These are phyloP conservation scores for Tetraodon nigroviridis DNA, from an alignment of 2,113 vertebrate genomes.

Conservation along the genomic window DNA sequence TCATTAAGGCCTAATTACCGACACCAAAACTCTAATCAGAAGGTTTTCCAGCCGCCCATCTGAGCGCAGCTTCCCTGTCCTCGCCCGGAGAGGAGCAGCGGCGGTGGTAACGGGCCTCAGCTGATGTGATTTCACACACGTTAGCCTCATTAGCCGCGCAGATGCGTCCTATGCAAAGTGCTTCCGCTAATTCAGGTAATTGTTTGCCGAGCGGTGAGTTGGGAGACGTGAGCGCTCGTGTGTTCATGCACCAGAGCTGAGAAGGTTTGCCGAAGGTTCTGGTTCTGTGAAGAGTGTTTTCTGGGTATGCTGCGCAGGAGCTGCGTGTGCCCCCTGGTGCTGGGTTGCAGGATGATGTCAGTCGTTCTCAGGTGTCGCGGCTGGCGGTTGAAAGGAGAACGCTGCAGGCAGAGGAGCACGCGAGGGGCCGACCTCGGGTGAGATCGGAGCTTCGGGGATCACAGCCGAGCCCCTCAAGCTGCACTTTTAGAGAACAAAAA, in stretches of 20 bases:
- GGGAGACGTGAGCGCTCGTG: constrained; percentile 64
- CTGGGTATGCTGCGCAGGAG: constrained; percentile 8
- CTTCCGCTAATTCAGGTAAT: constrained; percentile 62
- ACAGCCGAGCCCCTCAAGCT: constrained; percentile 16
- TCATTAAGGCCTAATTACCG: not conserved
- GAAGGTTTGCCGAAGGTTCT: constrained; percentile 11
- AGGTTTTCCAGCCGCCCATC: not conserved
- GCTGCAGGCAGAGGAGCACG: constrained; percentile 15
- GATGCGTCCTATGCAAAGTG: constrained; percentile 72
- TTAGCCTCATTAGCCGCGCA: constrained; percentile 68
- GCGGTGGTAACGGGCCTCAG: constrained; percentile 9
- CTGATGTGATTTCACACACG: constrained; percentile 36
- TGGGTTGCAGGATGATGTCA: too few species aligned
- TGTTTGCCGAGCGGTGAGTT: constrained; percentile 63
- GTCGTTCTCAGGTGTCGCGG: too few species aligned
- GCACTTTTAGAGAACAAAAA: too few species aligned
- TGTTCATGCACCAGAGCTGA: constrained; percentile 51
- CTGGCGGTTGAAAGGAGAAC: not conserved
- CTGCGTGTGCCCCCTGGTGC: not conserved
- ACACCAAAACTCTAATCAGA: not conserved
- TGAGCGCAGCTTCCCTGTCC: too few species aligned
- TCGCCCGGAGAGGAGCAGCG: too few species aligned
- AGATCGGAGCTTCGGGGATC: constrained; percentile 25
- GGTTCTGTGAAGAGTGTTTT: constrained; percentile 44
- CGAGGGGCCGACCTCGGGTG: constrained; percentile 4